phyloP scores from a whole-genome alignment of 1,140 invertebrate species.

The Tenebrio molitor region DNA sequence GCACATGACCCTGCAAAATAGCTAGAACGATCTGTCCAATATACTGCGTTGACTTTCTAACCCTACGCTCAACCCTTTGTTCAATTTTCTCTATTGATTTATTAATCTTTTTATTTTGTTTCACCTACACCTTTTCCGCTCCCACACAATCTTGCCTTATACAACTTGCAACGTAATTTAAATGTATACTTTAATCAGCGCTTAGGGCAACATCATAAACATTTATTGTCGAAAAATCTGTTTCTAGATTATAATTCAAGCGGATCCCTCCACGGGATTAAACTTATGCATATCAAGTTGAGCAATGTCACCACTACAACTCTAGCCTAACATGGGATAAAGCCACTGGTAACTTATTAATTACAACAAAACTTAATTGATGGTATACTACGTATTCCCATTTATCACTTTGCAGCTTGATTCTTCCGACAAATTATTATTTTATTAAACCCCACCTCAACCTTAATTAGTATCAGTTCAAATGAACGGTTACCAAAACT shows the following conservation, averaged over 20 bases:
- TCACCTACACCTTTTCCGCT: too few relatives aligned
- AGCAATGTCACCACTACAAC: slow-evolving; percentile 27
- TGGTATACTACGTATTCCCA: slow-evolving; percentile 1
- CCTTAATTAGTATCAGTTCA: too few relatives aligned
- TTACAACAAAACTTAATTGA: slow-evolving; percentile 18
- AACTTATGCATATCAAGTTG: slow-evolving; percentile 38
- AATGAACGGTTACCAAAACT: too few relatives aligned
- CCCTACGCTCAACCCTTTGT: slow-evolving; percentile 21
- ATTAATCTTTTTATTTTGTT: slow-evolving; percentile 25
- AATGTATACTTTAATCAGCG: slow-evolving; percentile 33
- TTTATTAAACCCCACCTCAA: too few relatives aligned
- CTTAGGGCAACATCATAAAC: not conserved
- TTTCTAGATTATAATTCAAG: slow-evolving; percentile 24
- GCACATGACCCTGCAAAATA: slow-evolving; percentile 40
- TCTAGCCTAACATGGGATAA: slow-evolving; percentile 1
- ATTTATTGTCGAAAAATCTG: slow-evolving; percentile 18
- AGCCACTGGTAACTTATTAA: slow-evolving; percentile 32
- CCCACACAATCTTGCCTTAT: too few relatives aligned
- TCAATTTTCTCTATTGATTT: slow-evolving; percentile 26
- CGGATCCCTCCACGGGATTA: slow-evolving; percentile 1
- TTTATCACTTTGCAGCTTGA: not conserved
- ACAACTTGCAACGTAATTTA: slow-evolving; percentile 7
- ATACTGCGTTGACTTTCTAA: slow-evolving; percentile 23
- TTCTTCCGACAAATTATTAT: too few relatives aligned
- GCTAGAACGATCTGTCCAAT: slow-evolving; percentile 36